Evolutionary conservation across 1,140 invertebrate species (phyloP).

Genomic region (Subanguina moxae): DNA sequence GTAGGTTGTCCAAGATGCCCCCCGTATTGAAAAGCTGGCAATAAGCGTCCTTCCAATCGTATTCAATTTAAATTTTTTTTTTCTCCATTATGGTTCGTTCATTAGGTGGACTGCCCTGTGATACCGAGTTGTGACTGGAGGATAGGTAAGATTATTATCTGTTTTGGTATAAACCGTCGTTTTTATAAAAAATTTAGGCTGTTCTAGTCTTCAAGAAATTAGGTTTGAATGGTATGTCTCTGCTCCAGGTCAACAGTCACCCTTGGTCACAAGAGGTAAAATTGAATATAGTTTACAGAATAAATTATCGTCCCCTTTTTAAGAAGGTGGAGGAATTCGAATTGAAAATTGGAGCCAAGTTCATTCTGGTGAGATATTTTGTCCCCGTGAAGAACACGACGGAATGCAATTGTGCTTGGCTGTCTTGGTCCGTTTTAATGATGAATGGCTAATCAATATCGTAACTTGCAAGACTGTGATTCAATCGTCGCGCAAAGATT

Average conservation of each 20-base stretch:
- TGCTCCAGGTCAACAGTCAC: background rate
- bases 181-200: background rate
- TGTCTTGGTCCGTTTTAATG: background rate
- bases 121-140: background rate
- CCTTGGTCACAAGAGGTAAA: background rate
- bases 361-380: background rate
- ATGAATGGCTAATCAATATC: background rate
- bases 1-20: background rate
- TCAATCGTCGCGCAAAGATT: background rate
- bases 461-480: background rate
- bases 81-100: too few species aligned
- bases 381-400: background rate
- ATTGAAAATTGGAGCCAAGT: background rate
- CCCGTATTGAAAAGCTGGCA: conserved; percentile 1
- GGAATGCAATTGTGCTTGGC: background rate
- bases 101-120: background rate
- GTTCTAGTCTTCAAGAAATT: background rate
- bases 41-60: background rate
- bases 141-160: background rate
- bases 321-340: background rate
- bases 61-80: too few species aligned
- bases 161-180: background rate
- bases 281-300: background rate
- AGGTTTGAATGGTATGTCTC: background rate
- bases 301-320: background rate